A percentile compares a stretch with the other conserved stretches of the same genome.
Evolutionary conservation across 2,797 vertebrate genomes (phyloP).

Genomic region (Simalia tracyae): DNA sequence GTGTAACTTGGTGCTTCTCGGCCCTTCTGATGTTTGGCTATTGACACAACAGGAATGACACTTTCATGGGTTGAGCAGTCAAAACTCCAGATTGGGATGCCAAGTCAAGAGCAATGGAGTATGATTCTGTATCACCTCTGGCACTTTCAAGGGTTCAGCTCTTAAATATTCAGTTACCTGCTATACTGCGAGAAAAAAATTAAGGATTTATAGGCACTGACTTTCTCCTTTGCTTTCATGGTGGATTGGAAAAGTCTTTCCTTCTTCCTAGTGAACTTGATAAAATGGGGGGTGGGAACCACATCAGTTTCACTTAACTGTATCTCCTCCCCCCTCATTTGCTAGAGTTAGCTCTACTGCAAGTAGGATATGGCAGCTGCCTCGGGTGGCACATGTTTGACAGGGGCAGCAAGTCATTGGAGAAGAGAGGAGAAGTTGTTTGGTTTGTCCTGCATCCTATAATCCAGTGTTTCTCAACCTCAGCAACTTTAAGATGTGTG

Average conservation of each 20-base stretch:
- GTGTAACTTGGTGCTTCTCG: neutral
- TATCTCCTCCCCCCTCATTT: neutral
- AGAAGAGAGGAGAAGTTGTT: neutral
- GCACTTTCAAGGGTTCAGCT: neutral
- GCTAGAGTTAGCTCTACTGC: neutral
- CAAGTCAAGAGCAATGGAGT: neutral
- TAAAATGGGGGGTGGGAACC: neutral
- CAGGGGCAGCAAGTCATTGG: neutral
- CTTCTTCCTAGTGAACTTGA: neutral
- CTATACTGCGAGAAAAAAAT: neutral
- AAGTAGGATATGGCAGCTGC: neutral
- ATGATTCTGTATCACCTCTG: neutral
- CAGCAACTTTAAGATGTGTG: too few species aligned
- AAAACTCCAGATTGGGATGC: neutral
- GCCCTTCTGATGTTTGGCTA: neutral
- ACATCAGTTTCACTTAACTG: neutral
- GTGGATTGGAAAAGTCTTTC: neutral
- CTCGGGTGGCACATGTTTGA: neutral
- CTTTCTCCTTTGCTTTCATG: neutral
- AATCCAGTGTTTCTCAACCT: too few species aligned
- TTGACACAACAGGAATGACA: neutral
- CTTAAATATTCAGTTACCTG: neutral
- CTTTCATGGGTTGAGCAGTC: neutral
- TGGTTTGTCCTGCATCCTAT: neutral
- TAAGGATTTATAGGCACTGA: neutral